These are phyloP conservation scores for Scolopax bukidnonensis DNA, from an alignment of 2,797 vertebrate genomes.

Conservation along the genomic window DNA sequence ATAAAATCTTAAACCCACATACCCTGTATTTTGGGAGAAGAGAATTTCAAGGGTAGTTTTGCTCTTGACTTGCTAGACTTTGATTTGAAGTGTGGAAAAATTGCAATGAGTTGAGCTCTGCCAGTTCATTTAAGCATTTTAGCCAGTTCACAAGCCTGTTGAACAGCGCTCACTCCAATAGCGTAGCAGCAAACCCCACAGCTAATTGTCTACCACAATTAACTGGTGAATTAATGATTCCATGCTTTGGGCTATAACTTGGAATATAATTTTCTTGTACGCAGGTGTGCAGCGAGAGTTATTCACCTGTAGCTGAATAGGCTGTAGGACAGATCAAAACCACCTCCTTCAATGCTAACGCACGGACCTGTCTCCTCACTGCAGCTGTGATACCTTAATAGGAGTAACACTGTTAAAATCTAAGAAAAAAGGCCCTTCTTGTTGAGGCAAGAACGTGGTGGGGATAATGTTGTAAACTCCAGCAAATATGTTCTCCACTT, in stretches of 20 bases:
- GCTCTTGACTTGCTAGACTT: background rate
- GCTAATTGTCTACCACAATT: background rate
- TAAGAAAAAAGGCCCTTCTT: constrained; percentile 98
- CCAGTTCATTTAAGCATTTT: background rate
- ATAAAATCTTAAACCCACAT: background rate
- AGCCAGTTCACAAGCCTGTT: background rate
- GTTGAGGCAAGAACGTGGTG: constrained; percentile 95
- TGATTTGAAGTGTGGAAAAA: background rate
- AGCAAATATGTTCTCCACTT: constrained; percentile 85
- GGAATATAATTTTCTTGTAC: background rate
- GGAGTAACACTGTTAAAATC: constrained; percentile 88
- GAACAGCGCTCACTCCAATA: background rate
- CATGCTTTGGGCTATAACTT: background rate
- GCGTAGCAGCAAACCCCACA: constrained; percentile 24
- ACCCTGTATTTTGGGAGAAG: background rate
- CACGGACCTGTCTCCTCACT: constrained; percentile 77
- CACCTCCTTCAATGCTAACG: background rate
- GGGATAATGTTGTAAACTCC: constrained; percentile 95
- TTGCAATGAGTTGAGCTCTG: background rate
- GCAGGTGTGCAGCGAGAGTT: background rate
- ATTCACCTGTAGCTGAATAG: background rate
- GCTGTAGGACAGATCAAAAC: background rate
- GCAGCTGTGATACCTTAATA: constrained; percentile 90
- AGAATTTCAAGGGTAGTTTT: background rate
- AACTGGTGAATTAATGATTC: background rate